Conservation (phyloP, 2,797 vertebrate genomes). For the Phoeniculus purpureus region DNA sequence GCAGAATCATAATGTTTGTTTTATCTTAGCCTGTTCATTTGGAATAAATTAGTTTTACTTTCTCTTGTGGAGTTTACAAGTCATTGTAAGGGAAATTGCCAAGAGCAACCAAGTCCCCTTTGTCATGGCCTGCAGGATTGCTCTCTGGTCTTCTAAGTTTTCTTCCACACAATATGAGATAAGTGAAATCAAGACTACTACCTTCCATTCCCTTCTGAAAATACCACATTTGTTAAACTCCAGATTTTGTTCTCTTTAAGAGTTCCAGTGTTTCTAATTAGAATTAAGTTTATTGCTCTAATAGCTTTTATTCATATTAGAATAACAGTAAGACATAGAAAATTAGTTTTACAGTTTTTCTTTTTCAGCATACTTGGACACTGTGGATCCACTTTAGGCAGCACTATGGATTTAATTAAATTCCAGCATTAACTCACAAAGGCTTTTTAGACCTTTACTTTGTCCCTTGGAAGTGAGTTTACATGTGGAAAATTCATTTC, state of each 20-base stretch:
- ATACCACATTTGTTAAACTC: background rate
- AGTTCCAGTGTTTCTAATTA: slow-evolving; percentile 51
- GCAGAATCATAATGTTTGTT: background rate
- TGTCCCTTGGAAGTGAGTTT: slow-evolving; percentile 23
- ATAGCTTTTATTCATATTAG: slow-evolving; percentile 31
- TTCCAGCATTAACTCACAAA: slow-evolving; percentile 30
- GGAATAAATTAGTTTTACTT: background rate
- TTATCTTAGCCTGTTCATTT: background rate
- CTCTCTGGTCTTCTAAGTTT: background rate
- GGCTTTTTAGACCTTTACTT: slow-evolving; percentile 23
- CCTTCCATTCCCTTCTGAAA: background rate
- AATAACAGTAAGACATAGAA: slow-evolving; percentile 18
- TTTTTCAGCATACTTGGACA: background rate
- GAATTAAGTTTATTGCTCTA: slow-evolving; percentile 52
- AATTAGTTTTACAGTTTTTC: slow-evolving; percentile 36
- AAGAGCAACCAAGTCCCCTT: background rate
- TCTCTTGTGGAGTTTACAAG: background rate
- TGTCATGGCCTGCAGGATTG: background rate
- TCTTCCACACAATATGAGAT: background rate
- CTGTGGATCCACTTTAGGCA: background rate
- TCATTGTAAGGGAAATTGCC: background rate
- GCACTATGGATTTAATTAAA: slow-evolving; percentile 31
- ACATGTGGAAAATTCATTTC: slow-evolving; percentile 29
- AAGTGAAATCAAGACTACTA: background rate
- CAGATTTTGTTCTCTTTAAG: slow-evolving; percentile 14